phyloP scores from a whole-genome alignment of 2,797 vertebrate genomes.

The Ptychobarbus kaznakovi region DNA sequence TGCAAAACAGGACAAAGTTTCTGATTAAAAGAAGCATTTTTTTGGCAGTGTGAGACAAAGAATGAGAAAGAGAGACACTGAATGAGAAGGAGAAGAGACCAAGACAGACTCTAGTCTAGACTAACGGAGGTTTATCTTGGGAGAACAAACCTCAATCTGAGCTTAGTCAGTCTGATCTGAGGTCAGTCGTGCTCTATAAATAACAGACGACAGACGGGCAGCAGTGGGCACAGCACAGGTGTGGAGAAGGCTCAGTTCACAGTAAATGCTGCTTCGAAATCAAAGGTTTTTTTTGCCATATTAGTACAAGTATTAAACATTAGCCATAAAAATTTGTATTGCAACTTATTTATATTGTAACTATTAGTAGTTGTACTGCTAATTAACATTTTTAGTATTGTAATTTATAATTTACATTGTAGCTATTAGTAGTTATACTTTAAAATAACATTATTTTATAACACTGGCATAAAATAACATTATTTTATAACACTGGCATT shows the following conservation, averaged over 20 bases:
- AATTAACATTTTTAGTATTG: neutral
- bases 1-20: neutral
- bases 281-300: neutral
- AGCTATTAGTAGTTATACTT: too few relatives aligned
- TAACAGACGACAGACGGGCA: conserved; percentile 47
- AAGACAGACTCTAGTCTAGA: neutral
- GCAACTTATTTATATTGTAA: too few relatives aligned
- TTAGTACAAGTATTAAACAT: too few relatives aligned
- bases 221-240: conserved; percentile 46
- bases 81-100: neutral
- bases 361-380: neutral
- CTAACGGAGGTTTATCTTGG: conserved; percentile 6
- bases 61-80: neutral
- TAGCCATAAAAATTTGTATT: too few relatives aligned
- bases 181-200: conserved; percentile 50
- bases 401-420: too few relatives aligned
- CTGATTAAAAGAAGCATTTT: neutral
- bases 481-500: too few relatives aligned
- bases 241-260: conserved; percentile 15
- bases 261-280: neutral
- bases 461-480: too few relatives aligned
- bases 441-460: too few relatives aligned
- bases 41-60: neutral
- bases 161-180: conserved; percentile 36
- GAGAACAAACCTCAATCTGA: conserved; percentile 33